Evolutionary conservation across 2,113 vertebrate species (phyloP).

Genomic region (Cyprinodon brontotheroides): DNA sequence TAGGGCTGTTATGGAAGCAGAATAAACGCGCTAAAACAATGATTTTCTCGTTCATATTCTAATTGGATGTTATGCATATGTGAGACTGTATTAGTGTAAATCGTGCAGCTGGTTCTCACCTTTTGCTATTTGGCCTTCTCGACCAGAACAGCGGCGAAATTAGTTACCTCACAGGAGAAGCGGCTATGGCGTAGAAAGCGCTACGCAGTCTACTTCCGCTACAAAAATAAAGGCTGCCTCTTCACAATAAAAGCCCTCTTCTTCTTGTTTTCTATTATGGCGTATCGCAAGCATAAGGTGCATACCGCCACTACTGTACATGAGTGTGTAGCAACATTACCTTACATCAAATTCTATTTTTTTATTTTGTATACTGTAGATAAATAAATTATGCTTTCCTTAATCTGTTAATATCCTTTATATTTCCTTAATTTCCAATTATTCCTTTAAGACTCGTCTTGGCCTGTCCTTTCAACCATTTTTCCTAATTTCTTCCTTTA

Average conservation of each 20-base stretch:
- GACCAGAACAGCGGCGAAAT: slow-evolving; percentile 79
- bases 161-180: slow-evolving; percentile 15
- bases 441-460: too few species aligned
- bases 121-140: slow-evolving; percentile 84
- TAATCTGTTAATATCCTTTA: too few species aligned
- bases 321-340: too few species aligned
- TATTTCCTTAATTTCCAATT: too few species aligned
- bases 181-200: slow-evolving; percentile 47
- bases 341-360: too few species aligned
- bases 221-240: rapidly evolving
- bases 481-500: too few species aligned
- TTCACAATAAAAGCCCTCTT: slow-evolving; percentile 33
- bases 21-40: not conserved
- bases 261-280: not conserved
- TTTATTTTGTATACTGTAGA: too few species aligned
- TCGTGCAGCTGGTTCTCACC: slow-evolving; percentile 58
- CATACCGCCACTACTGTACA: too few species aligned
- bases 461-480: too few species aligned
- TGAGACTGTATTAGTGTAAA: rapidly evolving
- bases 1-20: slow-evolving; percentile 6
- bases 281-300: too few species aligned
- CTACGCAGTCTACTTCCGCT: slow-evolving; percentile 10
- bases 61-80: rapidly evolving
- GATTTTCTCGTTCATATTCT: rapidly evolving
- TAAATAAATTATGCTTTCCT: too few species aligned